phyloP scores from a whole-genome alignment of 2,888 invertebrate species.

The Griposia aprilina region DNA sequence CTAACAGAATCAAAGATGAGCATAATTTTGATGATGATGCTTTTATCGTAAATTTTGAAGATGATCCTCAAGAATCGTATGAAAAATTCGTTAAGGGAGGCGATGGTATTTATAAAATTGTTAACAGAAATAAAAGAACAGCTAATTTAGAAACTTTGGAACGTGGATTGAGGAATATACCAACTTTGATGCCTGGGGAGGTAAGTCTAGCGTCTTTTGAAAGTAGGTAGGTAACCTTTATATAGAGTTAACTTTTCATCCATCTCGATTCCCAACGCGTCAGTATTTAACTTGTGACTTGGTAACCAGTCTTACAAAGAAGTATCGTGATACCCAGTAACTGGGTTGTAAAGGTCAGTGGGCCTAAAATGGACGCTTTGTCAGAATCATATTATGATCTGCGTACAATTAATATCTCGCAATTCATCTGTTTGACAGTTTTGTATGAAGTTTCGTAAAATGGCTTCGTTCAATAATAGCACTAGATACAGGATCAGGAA shows the following conservation, averaged over 20 bases:
- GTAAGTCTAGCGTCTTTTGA: slow-evolving; percentile 62
- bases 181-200: slow-evolving; percentile 63
- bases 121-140: slow-evolving; percentile 65
- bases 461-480: too few relatives aligned
- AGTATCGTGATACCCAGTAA: not conserved
- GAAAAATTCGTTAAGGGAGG: slow-evolving; percentile 72
- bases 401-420: too few relatives aligned
- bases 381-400: too few relatives aligned
- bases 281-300: too few relatives aligned
- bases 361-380: too few relatives aligned
- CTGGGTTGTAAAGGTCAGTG: not conserved
- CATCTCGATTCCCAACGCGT: not conserved
- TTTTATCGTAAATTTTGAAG: slow-evolving; percentile 1
- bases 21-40: slow-evolving; percentile 3
- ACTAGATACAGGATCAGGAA: too few relatives aligned
- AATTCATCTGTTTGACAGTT: too few relatives aligned
- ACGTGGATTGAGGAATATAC: slow-evolving; percentile 69
- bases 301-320: not conserved
- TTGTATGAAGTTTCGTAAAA: too few relatives aligned
- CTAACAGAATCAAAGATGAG: slow-evolving; percentile 12
- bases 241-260: too few relatives aligned
- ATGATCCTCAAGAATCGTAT: slow-evolving; percentile 53
- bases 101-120: slow-evolving; percentile 74
- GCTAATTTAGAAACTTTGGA: slow-evolving; percentile 58
- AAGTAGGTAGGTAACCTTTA: not conserved